These are phyloP conservation scores for Automeris io DNA, from an alignment of 2,888 invertebrate species.

Conservation along the genomic window DNA sequence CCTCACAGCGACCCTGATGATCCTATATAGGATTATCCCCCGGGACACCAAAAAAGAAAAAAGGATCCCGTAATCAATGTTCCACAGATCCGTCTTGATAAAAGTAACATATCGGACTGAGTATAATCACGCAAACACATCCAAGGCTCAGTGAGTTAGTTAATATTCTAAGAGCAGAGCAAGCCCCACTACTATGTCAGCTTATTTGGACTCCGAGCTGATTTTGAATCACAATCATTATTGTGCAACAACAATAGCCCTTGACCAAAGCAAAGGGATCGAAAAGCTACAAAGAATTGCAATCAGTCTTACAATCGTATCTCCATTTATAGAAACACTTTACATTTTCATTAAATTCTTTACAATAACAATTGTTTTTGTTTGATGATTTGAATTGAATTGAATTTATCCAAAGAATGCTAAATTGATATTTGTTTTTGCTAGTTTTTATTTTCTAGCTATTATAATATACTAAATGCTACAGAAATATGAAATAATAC, in stretches of 20 bases:
- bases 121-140: slow-evolving; percentile 36
- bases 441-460: no score
- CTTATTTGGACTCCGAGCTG: slow-evolving; percentile 55
- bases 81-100: not conserved
- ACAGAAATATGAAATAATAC: no score
- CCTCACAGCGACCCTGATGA: no score
- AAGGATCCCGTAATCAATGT: no score
- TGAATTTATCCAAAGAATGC: no score
- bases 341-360: not conserved
- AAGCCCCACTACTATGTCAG: slow-evolving; percentile 38
- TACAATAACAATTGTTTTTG: slow-evolving; percentile 2
- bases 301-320: slow-evolving; percentile 2
- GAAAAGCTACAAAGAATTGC: slow-evolving; percentile 4
- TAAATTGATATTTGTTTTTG: no score
- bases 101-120: slow-evolving; percentile 30
- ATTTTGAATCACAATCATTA: slow-evolving; percentile 57
- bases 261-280: slow-evolving; percentile 19
- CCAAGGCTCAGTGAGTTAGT: slow-evolving; percentile 40
- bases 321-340: slow-evolving; percentile 4
- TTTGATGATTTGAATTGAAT: no score
- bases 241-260: slow-evolving; percentile 51
- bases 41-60: no score
- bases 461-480: no score
- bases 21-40: no score
- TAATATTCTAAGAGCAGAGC: slow-evolving; percentile 47